Evolutionary conservation across 2,888 invertebrate genomes (phyloP).

Genomic region (Exephanes ischioxanthus): DNA sequence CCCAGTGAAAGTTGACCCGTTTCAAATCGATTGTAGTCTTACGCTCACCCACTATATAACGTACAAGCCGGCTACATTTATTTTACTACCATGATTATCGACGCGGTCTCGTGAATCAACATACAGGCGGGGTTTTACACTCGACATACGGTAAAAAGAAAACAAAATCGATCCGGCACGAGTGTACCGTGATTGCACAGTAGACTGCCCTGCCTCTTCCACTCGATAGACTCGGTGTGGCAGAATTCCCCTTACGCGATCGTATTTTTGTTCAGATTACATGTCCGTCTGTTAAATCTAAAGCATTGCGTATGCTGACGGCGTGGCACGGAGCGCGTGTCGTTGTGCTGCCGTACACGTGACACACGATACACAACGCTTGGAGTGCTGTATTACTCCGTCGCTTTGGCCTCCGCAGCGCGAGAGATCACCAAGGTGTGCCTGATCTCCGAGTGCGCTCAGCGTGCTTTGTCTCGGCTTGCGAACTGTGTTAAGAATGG

Average conservation of each 20-base stretch:
- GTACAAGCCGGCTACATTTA: conserved; percentile 8
- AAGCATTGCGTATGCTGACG: conserved; percentile 24
- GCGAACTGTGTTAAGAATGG: conserved; percentile 50
- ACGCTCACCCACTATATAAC: conserved; percentile 21
- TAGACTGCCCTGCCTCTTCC: background rate
- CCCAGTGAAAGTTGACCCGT: conserved; percentile 67
- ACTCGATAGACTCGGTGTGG: background rate
- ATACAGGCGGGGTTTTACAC: conserved; percentile 15
- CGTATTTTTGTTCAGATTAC: conserved; percentile 16
- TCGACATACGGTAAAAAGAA: conserved; percentile 19
- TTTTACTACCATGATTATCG: conserved; percentile 32
- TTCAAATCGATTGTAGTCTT: conserved; percentile 62
- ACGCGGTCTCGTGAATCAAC: conserved; percentile 49
- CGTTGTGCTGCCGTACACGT: conserved; percentile 2
- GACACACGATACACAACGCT: conserved; percentile 18
- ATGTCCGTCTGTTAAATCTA: background rate
- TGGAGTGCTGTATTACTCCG: conserved; percentile 15
- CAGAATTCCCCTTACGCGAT: conserved; percentile 18
- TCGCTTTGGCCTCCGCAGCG: background rate
- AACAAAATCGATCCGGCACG: background rate
- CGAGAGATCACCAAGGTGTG: conserved; percentile 52
- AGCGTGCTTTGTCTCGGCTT: conserved; percentile 60
- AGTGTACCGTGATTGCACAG: background rate
- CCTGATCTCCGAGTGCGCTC: conserved; percentile 47
- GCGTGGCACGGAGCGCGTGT: background rate